phyloP scores from a whole-genome alignment of 2,888 invertebrate species.

The Encarsia formosa region DNA sequence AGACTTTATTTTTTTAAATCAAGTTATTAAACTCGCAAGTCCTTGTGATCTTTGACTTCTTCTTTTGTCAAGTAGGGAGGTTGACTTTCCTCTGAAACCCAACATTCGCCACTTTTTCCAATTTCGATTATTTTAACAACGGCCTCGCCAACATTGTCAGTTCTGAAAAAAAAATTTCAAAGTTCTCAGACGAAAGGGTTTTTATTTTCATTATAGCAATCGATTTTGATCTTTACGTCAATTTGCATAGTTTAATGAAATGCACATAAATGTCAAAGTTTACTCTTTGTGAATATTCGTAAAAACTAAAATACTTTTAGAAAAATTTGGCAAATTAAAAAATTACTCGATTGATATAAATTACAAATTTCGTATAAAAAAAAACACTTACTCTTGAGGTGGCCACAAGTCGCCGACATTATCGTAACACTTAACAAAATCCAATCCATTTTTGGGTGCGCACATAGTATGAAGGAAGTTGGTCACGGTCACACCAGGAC shows the following conservation, averaged over 20 bases:
- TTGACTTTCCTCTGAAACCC: constrained; percentile 40
- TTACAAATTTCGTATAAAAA: neutral
- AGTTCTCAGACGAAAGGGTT: too few relatives aligned
- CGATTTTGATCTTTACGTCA: too few relatives aligned
- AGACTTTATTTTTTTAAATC: too few relatives aligned
- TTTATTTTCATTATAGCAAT: too few relatives aligned
- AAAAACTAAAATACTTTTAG: too few relatives aligned
- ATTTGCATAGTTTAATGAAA: too few relatives aligned
- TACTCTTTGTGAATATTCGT: too few relatives aligned
- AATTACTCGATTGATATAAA: neutral
- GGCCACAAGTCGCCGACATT: neutral
- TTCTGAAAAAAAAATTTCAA: constrained; percentile 32
- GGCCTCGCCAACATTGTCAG: constrained; percentile 41
- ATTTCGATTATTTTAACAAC: constrained; percentile 36
- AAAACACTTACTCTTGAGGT: neutral
- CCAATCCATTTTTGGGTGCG: neutral
- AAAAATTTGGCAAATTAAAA: too few relatives aligned
- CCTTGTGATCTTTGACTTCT: neutral
- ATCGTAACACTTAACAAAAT: neutral
- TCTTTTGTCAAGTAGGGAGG: neutral
- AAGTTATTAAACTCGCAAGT: neutral
- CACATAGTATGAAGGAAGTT: too few relatives aligned
- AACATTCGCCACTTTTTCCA: constrained; percentile 39
- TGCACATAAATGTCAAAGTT: too few relatives aligned
- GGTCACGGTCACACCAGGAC: constrained; percentile 43